Evolutionary conservation across 2,888 invertebrate genomes (phyloP), one percentile per base, ranked within the genome.

Genomic region (Alloscopus bannaensis): DNA sequence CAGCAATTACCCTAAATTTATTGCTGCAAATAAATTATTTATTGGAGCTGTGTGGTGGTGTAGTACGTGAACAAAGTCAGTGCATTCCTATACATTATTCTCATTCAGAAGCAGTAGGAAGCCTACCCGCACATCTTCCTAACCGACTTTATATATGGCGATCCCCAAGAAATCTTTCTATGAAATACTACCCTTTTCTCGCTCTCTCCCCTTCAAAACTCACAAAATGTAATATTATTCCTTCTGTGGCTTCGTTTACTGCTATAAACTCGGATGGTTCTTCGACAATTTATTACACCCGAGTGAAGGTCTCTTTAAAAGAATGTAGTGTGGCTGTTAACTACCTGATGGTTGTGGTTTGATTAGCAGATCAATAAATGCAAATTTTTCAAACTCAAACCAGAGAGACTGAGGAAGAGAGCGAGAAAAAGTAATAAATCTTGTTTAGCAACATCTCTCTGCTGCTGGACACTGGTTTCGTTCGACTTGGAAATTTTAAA

Each of bases 21-120:
- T 78, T 78, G 71, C 78, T 66, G 78, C 78, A 78, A 78, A 78
- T 78, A 78, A 78, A 78, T 78, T 78, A 78, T 78, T 78, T 78
- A 78, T 78, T 78, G 78, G 20, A 50, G 36, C 52, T 26, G 18
- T n/a, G n/a, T n/a, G n/a, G n/a, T n/a, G n/a, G n/a, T n/a, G n/a
- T n/a, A n/a, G n/a, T n/a, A n/a, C n/a, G n/a, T n/a, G n/a, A n/a
- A n/a, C n/a, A n/a, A n/a, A n/a, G n/a, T n/a, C n/a, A n/a, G n/a
- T 11, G 13, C 66, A 45, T 50, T 65, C 60, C 20, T 45, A 4
- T 20, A 47, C n/a, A 3, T 40, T n/a, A n/a, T n/a, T n/a, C n/a
- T n/a, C n/a, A n/a, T 64, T 59, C 29, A 31, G 66, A 66, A 31
- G 50, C 66, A 24, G 24, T 36, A 72, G 59, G 72, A 62, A 72